Evolutionary conservation across 2,797 vertebrate genomes (phyloP).

Genomic region (Linurgus olivaceus): DNA sequence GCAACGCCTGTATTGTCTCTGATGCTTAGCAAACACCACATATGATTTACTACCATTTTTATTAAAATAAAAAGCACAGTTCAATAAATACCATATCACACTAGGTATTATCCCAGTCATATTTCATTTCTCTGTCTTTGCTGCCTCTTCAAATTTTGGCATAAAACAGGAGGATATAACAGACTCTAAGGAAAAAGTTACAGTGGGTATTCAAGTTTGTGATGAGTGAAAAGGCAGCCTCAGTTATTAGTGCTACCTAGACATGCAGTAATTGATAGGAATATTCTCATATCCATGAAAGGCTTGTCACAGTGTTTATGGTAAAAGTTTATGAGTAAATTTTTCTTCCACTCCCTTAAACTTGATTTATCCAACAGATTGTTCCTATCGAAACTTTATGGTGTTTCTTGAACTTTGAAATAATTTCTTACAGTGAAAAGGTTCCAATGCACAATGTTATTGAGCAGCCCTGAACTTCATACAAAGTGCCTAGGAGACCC

Average conservation of each 20-base stretch:
- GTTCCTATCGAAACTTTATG: background rate
- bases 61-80: constrained; percentile 5
- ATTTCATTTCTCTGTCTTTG: background rate
- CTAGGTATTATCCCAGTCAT: background rate
- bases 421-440: background rate
- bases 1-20: background rate
- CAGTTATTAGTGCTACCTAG: background rate
- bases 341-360: background rate
- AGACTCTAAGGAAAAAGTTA: background rate
- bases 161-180: background rate
- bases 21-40: background rate
- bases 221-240: background rate
- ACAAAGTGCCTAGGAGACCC: background rate
- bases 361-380: background rate
- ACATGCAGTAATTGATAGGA: background rate
- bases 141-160: background rate
- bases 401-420: background rate
- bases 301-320: background rate
- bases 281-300: background rate
- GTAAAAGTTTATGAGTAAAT: background rate
- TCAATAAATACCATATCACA: background rate
- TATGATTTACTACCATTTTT: background rate
- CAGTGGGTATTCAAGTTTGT: background rate
- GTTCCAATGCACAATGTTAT: background rate
- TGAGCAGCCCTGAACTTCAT: background rate